These are phyloP conservation scores for Teinopalpus imperialis DNA, from an alignment of 2,888 invertebrate genomes.

Conservation along the genomic window DNA sequence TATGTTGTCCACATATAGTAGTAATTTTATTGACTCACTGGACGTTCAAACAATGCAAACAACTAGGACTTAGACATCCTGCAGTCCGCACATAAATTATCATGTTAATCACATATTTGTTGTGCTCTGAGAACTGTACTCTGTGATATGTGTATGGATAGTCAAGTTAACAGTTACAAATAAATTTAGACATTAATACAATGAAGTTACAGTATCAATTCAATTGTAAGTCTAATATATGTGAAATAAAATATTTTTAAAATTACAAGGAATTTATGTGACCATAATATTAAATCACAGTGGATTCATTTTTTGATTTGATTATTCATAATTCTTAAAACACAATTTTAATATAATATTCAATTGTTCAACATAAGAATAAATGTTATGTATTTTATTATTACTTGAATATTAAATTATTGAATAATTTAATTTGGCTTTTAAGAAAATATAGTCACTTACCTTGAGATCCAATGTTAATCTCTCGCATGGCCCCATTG, in stretches of 20 bases:
- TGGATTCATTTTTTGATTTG: too few relatives aligned
- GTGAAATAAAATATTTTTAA: conserved; percentile 13
- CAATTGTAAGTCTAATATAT: conserved; percentile 6
- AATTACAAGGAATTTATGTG: too few relatives aligned
- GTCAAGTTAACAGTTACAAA: background rate
- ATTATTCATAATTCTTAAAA: too few relatives aligned
- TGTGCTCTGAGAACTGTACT: conserved; percentile 15
- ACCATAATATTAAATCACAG: too few relatives aligned
- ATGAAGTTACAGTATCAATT: conserved; percentile 5
- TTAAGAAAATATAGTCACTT: too few relatives aligned
- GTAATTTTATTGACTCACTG: conserved; percentile 7
- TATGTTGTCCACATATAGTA: conserved; percentile 10
- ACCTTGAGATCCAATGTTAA: conserved; percentile 56
- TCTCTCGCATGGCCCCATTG: conserved; percentile 59
- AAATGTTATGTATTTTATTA: too few relatives aligned
- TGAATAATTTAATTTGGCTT: too few relatives aligned
- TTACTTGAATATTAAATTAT: too few relatives aligned
- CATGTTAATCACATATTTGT: conserved; percentile 54
- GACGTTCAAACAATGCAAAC: conserved; percentile 35
- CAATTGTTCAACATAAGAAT: too few relatives aligned
- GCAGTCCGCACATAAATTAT: conserved; percentile 54
- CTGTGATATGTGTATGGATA: conserved; percentile 22
- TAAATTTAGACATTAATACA: conserved; percentile 10
- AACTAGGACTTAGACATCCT: conserved; percentile 33
- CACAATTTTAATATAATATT: too few relatives aligned